A percentile compares a stretch with the other conserved stretches of the same genome.
phyloP scores from a whole-genome alignment of 2,888 invertebrate genomes.

The Prenolepis imparis region DNA sequence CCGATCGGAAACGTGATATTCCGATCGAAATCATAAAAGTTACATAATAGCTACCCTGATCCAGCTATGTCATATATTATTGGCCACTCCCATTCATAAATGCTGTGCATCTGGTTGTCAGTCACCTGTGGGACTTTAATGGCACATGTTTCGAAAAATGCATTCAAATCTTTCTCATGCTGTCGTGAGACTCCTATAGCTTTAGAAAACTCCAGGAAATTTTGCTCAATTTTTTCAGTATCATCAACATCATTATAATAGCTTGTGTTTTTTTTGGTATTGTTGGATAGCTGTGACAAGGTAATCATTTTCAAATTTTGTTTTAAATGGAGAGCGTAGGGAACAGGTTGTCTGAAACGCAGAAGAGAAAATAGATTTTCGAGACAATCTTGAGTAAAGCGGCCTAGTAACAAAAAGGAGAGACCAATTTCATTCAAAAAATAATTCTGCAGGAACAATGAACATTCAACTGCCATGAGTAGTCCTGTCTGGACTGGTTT shows the following conservation, averaged over 20 bases:
- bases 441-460: background rate
- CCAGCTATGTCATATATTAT: conserved; percentile 6
- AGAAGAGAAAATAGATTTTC: conserved; percentile 14
- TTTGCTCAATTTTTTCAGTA: background rate
- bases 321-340: background rate
- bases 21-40: too few species aligned
- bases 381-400: background rate
- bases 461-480: background rate
- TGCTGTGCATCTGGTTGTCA: background rate
- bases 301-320: conserved; percentile 15
- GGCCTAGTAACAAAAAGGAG: background rate
- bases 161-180: background rate
- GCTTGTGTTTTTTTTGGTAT: background rate
- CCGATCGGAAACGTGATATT: too few species aligned
- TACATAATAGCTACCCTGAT: too few species aligned
- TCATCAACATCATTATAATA: background rate
- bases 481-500: conserved; percentile 13
- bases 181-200: background rate
- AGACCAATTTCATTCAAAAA: background rate
- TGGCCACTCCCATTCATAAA: background rate
- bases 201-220: background rate
- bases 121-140: conserved; percentile 6
- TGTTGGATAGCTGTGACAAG: background rate
- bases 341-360: background rate
- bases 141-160: background rate